phyloP scores from a whole-genome alignment of 2,888 invertebrate genomes.

The Cabera pusaria region DNA sequence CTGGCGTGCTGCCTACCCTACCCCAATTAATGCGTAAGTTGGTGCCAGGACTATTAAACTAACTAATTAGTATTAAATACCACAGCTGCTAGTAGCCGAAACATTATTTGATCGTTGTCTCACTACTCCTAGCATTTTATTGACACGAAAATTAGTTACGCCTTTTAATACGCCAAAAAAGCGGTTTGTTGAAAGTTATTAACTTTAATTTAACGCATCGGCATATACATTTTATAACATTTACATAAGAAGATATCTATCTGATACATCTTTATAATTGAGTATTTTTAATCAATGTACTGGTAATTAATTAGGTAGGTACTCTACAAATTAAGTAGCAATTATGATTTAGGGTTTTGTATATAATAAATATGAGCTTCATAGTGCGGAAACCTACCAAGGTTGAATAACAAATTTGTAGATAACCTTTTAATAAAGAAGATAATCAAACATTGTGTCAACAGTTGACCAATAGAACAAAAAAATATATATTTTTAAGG shows the following conservation, averaged over 20 bases:
- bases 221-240: conserved; percentile 31
- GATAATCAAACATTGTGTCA: conserved; percentile 46
- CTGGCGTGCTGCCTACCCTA: conserved; percentile 13
- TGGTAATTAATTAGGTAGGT: not conserved
- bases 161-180: conserved; percentile 31
- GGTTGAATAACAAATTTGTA: conserved; percentile 16
- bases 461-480: conserved; percentile 50
- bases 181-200: conserved; percentile 26
- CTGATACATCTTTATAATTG: conserved; percentile 25
- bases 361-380: too few relatives aligned
- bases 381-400: conserved; percentile 14
- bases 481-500: conserved; percentile 64
- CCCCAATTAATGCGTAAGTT: conserved; percentile 29
- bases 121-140: conserved; percentile 30
- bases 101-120: conserved; percentile 23
- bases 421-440: conserved; percentile 33
- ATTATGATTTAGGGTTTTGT: not conserved
- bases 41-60: conserved; percentile 19
- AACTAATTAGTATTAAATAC: conserved; percentile 32
- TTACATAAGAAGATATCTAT: conserved; percentile 23
- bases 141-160: conserved; percentile 31
- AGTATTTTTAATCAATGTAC: conserved; percentile 15
- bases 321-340: not conserved
- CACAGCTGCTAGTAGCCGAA: conserved; percentile 23
- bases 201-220: conserved; percentile 32